Percentiles rank a stretch among this genome's conserved stretches.
These are phyloP conservation scores for Gambusia yucatana DNA, from an alignment of 2,797 vertebrate species.

Conservation along the genomic window DNA sequence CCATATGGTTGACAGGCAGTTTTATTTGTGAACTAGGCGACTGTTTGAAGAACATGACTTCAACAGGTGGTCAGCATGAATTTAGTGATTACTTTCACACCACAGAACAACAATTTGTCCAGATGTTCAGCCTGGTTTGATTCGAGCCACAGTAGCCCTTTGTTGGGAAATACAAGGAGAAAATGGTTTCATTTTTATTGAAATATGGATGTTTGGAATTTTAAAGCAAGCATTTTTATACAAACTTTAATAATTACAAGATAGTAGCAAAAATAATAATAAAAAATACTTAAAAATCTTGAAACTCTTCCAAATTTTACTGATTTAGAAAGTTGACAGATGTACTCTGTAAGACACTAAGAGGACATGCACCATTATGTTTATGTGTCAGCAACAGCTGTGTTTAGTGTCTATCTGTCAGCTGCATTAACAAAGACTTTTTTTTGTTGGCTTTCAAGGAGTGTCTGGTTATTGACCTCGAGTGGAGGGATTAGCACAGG, in stretches of 20 bases:
- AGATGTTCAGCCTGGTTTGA: slow-evolving; percentile 3
- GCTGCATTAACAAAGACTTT: slow-evolving; percentile 25
- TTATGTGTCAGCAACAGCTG: slow-evolving; percentile 14
- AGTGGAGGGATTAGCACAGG: slow-evolving; percentile 55
- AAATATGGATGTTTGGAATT: background rate
- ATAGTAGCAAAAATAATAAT: background rate
- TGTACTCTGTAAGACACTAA: background rate
- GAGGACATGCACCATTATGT: slow-evolving; percentile 16
- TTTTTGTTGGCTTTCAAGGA: slow-evolving; percentile 38
- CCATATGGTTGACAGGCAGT: slow-evolving; percentile 46
- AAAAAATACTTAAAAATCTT: background rate
- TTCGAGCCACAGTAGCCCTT: slow-evolving; percentile 1
- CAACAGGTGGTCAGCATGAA: slow-evolving; percentile 17
- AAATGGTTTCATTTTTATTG: background rate
- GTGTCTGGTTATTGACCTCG: slow-evolving; percentile 49
- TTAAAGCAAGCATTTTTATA: background rate
- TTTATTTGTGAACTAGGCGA: slow-evolving; percentile 44
- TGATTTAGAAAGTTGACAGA: background rate
- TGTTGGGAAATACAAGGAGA: background rate
- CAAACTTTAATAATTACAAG: background rate
- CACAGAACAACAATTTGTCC: background rate
- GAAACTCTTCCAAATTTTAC: background rate
- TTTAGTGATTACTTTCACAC: slow-evolving; percentile 20
- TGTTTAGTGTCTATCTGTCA: slow-evolving; percentile 20
- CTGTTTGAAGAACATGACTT: slow-evolving; percentile 31